These are phyloP conservation scores for Parotia lawesii DNA, from an alignment of 2,113 vertebrate species.

Conservation along the genomic window DNA sequence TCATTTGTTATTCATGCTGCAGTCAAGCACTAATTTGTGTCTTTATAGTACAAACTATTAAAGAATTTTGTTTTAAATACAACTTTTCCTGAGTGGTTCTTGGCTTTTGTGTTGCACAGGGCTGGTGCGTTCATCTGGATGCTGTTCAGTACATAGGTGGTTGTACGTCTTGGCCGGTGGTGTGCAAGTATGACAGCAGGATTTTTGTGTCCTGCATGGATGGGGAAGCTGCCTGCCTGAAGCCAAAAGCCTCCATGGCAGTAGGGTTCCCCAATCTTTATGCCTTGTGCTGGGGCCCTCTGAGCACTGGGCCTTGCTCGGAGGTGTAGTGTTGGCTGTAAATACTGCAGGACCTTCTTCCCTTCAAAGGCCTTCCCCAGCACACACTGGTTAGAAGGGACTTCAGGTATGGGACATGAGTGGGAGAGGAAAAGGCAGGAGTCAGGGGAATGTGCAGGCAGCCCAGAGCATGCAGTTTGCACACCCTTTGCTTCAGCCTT, in stretches of 20 bases:
- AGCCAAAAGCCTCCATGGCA: background rate
- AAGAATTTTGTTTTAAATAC: slow-evolving; percentile 56
- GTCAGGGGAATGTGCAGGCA: rapidly evolving
- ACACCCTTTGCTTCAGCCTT: background rate
- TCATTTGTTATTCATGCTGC: slow-evolving; percentile 36
- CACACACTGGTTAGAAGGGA: background rate
- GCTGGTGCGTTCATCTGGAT: background rate
- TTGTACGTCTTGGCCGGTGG: rapidly evolving
- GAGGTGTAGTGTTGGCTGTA: background rate
- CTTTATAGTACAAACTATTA: slow-evolving; percentile 61
- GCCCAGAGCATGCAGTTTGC: rapidly evolving
- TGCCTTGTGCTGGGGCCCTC: background rate
- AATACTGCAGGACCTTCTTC: background rate
- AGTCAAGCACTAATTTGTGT: slow-evolving; percentile 54
- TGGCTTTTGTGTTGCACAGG: background rate
- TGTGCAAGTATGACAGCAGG: background rate
- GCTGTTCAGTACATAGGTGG: background rate
- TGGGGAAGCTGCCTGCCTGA: background rate
- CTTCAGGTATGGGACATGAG: rapidly evolving
- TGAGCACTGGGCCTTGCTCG: background rate
- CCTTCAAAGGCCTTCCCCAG: background rate
- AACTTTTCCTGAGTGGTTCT: background rate
- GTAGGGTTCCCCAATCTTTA: background rate
- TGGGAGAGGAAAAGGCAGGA: background rate
- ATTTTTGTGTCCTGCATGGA: background rate